Percentiles rank a stretch among this genome's conserved stretches.
Conservation (phyloP, 2,888 invertebrate genomes). For the Chorisops tibialis region DNA sequence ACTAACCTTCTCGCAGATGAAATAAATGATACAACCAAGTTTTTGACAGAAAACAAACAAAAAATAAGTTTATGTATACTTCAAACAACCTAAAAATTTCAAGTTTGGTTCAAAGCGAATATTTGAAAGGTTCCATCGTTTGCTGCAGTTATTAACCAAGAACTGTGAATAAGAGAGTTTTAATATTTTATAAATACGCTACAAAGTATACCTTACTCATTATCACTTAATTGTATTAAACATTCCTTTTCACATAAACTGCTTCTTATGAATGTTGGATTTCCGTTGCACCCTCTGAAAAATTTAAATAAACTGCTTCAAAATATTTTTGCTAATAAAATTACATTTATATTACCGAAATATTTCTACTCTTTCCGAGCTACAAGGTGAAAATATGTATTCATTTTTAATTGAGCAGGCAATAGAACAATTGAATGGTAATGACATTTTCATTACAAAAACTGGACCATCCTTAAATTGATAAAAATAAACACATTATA, state of each 20-base stretch:
- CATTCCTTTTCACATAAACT: slow-evolving; percentile 45
- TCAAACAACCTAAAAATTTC: not conserved
- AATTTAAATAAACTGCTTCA: not conserved
- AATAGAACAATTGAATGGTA: slow-evolving; percentile 48
- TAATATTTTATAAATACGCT: not conserved
- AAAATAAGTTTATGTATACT: too few species aligned
- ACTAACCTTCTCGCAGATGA: too few species aligned
- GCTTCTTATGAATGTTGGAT: slow-evolving; percentile 42
- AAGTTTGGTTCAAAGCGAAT: slow-evolving; percentile 33
- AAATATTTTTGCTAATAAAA: not conserved
- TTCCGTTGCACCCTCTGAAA: slow-evolving; percentile 41
- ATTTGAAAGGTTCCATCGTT: slow-evolving; percentile 47
- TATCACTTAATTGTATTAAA: slow-evolving; percentile 47
- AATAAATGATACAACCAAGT: too few species aligned
- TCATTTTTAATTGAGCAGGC: slow-evolving; percentile 44
- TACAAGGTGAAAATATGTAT: slow-evolving; percentile 45
- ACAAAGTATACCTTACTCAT: slow-evolving; percentile 41
- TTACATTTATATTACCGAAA: slow-evolving; percentile 38
- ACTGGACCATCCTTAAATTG: slow-evolving; percentile 41
- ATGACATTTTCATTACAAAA: slow-evolving; percentile 45
- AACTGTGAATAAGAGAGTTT: slow-evolving; percentile 35
- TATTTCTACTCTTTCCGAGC: slow-evolving; percentile 45
- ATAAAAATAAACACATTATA: not conserved
- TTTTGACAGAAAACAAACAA: not conserved
- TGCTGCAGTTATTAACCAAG: slow-evolving; percentile 48